A percentile compares a stretch with the other conserved stretches of the same genome.
phyloP scores from a whole-genome alignment of 2,888 invertebrate species.

The Boloria euphrosyne region DNA sequence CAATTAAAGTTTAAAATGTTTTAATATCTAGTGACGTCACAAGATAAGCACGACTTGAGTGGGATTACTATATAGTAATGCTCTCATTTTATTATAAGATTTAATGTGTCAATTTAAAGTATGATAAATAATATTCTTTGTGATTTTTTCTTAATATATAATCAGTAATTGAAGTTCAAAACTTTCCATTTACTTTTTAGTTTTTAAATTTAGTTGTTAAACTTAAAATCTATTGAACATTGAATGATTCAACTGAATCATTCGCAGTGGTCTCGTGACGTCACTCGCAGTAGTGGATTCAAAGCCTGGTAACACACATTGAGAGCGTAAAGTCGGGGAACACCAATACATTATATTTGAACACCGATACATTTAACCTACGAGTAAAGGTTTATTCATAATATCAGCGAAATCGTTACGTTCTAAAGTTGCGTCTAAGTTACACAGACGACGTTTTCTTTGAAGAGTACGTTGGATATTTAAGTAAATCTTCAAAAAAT shows the following conservation, averaged over 20 bases:
- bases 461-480: slow-evolving; percentile 18
- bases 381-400: slow-evolving; percentile 30
- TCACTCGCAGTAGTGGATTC: slow-evolving; percentile 10
- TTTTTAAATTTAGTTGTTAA: too few relatives aligned
- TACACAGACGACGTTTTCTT: background rate
- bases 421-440: slow-evolving; percentile 1
- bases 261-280: background rate
- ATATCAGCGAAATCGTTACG: slow-evolving; percentile 33
- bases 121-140: background rate
- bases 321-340: slow-evolving; percentile 21
- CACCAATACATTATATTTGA: slow-evolving; percentile 28
- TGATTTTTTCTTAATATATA: background rate
- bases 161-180: background rate
- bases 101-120: background rate
- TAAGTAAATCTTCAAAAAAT: slow-evolving; percentile 19
- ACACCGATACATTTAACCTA: slow-evolving; percentile 36
- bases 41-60: background rate
- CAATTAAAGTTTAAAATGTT: slow-evolving; percentile 29
- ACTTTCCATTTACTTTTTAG: too few relatives aligned
- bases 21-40: slow-evolving; percentile 13
- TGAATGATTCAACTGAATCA: slow-evolving; percentile 2
- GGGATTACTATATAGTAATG: background rate
- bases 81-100: background rate
- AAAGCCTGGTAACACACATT: slow-evolving; percentile 15
- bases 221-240: background rate